Evolutionary conservation across 2,113 vertebrate genomes (phyloP).

Genomic region (Callopanchax toddi): DNA sequence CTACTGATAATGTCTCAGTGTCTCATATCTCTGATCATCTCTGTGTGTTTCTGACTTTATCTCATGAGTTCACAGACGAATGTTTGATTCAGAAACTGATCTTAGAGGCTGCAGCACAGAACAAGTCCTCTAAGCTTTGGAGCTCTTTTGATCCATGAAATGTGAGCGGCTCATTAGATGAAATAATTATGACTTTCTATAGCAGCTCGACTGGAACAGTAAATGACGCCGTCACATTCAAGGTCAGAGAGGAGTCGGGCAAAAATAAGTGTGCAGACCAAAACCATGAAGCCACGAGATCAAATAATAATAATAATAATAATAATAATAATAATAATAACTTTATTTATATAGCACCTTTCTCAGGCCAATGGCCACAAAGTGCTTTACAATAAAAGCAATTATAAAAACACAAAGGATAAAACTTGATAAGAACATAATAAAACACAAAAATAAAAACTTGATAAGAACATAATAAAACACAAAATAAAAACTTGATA

Average conservation of each 20-base stretch:
- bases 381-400: too few relatives aligned
- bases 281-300: neutral
- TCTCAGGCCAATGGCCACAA: too few relatives aligned
- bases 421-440: too few relatives aligned
- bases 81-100: neutral
- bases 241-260: constrained; percentile 8
- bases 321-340: neutral
- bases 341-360: too few relatives aligned
- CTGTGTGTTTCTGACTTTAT: neutral
- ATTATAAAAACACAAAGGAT: too few relatives aligned
- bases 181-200: constrained; percentile 9
- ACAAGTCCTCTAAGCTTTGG: neutral
- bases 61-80: neutral
- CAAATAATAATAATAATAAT: too few relatives aligned
- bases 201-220: constrained; percentile 1
- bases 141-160: constrained; percentile 13
- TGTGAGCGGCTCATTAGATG: constrained; percentile 7
- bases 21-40: constrained; percentile 2
- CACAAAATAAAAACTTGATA: too few relatives aligned
- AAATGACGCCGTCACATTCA: neutral
- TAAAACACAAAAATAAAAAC: too few relatives aligned
- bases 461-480: too few relatives aligned
- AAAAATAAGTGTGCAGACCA: neutral
- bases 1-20: neutral
- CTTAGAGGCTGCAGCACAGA: neutral